Evolutionary conservation across 2,888 invertebrate species (phyloP).

Genomic region (Lochmaea capreae): DNA sequence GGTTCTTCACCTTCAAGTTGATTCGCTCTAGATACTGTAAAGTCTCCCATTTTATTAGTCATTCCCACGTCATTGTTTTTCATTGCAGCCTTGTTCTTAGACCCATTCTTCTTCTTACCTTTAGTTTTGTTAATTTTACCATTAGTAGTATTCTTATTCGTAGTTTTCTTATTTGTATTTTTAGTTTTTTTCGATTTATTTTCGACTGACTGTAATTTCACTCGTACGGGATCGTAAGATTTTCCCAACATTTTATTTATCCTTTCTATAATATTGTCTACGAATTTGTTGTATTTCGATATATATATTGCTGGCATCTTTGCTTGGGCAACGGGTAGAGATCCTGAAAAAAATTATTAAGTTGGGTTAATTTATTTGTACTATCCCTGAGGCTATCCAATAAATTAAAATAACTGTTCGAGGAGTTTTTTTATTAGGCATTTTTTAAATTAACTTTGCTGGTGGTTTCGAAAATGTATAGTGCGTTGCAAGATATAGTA

Average conservation of each 20-base stretch:
- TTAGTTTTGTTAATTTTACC: conserved; percentile 25
- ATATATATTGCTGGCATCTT: conserved; percentile 78
- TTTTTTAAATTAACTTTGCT: too few species aligned
- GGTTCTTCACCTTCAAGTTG: conserved; percentile 28
- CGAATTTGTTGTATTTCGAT: conserved; percentile 86
- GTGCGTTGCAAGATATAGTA: too few species aligned
- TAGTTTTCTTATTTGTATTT: conserved; percentile 18
- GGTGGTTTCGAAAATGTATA: too few species aligned
- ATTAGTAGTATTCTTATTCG: conserved; percentile 24
- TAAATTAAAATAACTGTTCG: too few species aligned
- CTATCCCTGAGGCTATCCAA: too few species aligned
- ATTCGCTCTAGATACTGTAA: conserved; percentile 56
- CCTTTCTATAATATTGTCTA: conserved; percentile 83
- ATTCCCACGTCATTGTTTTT: conserved; percentile 25
- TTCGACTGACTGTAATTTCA: conserved; percentile 73
- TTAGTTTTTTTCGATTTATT: conserved; percentile 63
- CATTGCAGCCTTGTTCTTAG: not conserved
- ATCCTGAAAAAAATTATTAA: conserved; percentile 48
- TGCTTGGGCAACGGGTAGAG: conserved; percentile 59
- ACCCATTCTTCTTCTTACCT: conserved; percentile 28
- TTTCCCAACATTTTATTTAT: conserved; percentile 84
- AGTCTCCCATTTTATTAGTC: conserved; percentile 61
- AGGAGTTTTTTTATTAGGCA: too few species aligned
- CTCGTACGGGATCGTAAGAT: conserved; percentile 88
- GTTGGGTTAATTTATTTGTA: not conserved